phyloP scores from a whole-genome alignment of 2,113 vertebrate species.

The Leucoraja erinaceus region DNA sequence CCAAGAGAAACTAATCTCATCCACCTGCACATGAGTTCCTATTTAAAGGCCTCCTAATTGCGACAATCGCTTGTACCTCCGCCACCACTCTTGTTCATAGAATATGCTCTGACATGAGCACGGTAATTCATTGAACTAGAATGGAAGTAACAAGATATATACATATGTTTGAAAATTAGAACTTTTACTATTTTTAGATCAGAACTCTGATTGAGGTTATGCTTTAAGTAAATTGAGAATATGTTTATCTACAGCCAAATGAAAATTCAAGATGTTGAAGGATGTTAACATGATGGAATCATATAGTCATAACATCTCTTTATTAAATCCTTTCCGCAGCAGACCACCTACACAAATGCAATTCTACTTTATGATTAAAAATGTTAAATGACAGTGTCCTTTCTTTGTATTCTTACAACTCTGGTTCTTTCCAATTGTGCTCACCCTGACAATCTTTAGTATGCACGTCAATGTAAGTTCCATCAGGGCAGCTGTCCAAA shows the following conservation, averaged over 20 bases:
- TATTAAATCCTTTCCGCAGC: conserved; percentile 29
- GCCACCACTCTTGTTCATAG: no score
- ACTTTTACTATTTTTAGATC: neutral
- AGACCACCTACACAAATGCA: neutral
- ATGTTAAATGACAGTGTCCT: neutral
- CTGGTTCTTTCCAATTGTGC: neutral
- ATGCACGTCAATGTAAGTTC: conserved; percentile 58
- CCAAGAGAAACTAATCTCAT: no score
- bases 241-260: neutral
- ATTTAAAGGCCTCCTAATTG: no score
- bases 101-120: neutral
- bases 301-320: no score
- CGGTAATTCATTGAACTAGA: neutral
- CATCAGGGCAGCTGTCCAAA: conserved; percentile 59
- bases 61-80: no score
- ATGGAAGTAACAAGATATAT: neutral
- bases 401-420: neutral
- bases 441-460: conserved; percentile 69
- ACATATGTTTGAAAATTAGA: neutral
- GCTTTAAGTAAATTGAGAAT: neutral
- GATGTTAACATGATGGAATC: neutral
- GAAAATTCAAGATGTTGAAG: neutral
- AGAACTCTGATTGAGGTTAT: neutral
- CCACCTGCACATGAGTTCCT: no score
- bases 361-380: neutral